A percentile compares a stretch with the other conserved stretches of the same genome.
Conservation (phyloP, 2,113 vertebrate species). For the Paedocypris sp. region DNA sequence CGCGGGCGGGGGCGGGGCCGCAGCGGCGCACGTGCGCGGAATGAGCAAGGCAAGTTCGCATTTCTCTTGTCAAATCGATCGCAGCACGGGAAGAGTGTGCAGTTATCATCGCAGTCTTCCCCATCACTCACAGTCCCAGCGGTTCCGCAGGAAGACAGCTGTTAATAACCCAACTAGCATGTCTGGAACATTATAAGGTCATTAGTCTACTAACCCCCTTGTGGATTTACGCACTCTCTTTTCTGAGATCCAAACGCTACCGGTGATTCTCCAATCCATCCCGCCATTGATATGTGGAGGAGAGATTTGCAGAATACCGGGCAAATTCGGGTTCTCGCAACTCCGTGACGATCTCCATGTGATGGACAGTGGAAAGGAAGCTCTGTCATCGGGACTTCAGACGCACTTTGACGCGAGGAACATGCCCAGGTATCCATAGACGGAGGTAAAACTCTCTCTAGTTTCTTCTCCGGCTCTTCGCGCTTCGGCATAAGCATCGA, state of each 20-base stretch:
- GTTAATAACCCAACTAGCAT: conserved; percentile 39
- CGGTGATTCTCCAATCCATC: not conserved
- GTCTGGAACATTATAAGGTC: conserved; percentile 34
- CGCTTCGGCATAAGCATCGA: not conserved
- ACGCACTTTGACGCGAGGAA: conserved; percentile 27
- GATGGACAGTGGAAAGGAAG: conserved; percentile 41
- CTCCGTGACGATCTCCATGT: conserved; percentile 20
- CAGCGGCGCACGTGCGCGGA: conserved; percentile 58
- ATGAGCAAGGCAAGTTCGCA: conserved; percentile 59
- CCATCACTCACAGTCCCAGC: conserved; percentile 52
- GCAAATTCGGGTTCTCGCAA: conserved; percentile 24
- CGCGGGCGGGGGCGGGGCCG: conserved; percentile 52
- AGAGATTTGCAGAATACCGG: conserved; percentile 24
- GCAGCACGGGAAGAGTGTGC: conserved; percentile 59
- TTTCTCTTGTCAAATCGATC: conserved; percentile 67
- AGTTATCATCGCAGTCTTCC: conserved; percentile 54
- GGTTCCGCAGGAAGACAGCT: conserved; percentile 25
- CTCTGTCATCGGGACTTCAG: conserved; percentile 41
- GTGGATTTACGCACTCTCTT: conserved; percentile 50
- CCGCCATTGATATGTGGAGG: conserved; percentile 34
- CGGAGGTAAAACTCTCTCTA: conserved; percentile 49
- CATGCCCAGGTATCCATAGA: conserved; percentile 47
- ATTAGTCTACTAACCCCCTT: conserved; percentile 21
- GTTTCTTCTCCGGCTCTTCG: not conserved
- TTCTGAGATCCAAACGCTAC: conserved; percentile 39